These are phyloP conservation scores for Porites cylindrica DNA, from an alignment of 92 coral and sea anemone genomes.

Conservation along the genomic window DNA sequence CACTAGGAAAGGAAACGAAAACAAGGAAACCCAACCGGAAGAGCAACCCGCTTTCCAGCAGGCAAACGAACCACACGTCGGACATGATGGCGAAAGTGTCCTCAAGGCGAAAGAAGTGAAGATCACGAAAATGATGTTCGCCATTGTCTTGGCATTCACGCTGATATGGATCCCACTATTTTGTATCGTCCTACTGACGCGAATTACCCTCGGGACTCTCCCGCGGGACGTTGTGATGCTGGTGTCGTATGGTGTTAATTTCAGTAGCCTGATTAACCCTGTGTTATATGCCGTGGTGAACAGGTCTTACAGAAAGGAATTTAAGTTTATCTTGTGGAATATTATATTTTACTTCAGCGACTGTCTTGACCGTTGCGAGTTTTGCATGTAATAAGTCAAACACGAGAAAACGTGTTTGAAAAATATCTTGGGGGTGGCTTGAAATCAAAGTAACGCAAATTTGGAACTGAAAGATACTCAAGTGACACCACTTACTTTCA, in stretches of 20 bases:
- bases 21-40: neutral
- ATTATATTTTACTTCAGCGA: neutral
- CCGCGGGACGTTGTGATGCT: conserved; percentile 26
- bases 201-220: conserved; percentile 6
- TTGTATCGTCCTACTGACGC: neutral
- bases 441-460: too few species aligned
- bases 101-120: conserved; percentile 20
- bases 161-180: conserved; percentile 23
- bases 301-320: conserved; percentile 33
- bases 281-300: conserved; percentile 25
- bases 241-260: conserved; percentile 11
- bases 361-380: neutral
- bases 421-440: too few species aligned
- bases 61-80: neutral
- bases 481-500: too few species aligned
- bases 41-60: neutral
- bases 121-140: conserved; percentile 38
- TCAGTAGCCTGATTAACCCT: conserved; percentile 27
- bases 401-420: too few species aligned
- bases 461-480: too few species aligned
- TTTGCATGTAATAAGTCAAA: neutral
- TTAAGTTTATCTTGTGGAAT: neutral
- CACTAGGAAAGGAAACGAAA: too few species aligned
- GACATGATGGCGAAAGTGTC: neutral
- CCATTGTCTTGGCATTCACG: conserved; percentile 29